Evolutionary conservation across 1,140 invertebrate genomes (phyloP).

Genomic region (Anoplophora glabripennis): DNA sequence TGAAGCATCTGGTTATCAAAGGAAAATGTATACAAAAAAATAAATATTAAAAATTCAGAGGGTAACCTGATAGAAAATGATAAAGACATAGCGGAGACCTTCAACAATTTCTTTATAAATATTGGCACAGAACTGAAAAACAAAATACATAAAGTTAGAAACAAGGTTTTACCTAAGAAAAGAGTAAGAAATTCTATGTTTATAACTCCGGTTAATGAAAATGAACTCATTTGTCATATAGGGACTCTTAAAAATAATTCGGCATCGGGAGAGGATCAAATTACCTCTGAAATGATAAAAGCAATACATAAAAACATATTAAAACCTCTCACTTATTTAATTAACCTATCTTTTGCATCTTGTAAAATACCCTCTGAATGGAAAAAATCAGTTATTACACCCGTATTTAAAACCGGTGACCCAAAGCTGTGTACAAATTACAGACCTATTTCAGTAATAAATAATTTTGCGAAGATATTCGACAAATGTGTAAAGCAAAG

Average conservation of each 20-base stretch:
- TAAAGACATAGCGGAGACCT: not conserved
- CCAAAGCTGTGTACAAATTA: too few species aligned
- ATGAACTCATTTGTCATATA: constrained; percentile 5
- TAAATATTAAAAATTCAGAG: not conserved
- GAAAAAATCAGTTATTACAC: constrained; percentile 2
- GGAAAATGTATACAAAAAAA: not conserved
- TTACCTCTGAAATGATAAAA: not conserved
- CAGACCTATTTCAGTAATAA: not conserved
- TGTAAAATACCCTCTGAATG: not conserved
- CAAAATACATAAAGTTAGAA: not conserved
- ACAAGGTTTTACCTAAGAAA: not conserved
- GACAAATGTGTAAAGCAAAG: not conserved
- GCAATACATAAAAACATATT: not conserved
- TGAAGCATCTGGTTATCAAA: not conserved
- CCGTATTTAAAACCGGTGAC: not conserved
- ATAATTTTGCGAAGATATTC: not conserved
- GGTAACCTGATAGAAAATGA: not conserved
- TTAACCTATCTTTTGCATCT: constrained; percentile 1
- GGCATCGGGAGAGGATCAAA: not conserved
- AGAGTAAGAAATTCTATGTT: constrained; percentile 2
- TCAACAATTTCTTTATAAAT: constrained; percentile 1
- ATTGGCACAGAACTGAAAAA: constrained; percentile 1
- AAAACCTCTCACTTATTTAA: not conserved
- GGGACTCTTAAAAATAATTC: not conserved
- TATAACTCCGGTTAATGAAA: not conserved